These are phyloP conservation scores for Onychomys torridus DNA, from an alignment of 2,797 vertebrate genomes.

Conservation along the genomic window DNA sequence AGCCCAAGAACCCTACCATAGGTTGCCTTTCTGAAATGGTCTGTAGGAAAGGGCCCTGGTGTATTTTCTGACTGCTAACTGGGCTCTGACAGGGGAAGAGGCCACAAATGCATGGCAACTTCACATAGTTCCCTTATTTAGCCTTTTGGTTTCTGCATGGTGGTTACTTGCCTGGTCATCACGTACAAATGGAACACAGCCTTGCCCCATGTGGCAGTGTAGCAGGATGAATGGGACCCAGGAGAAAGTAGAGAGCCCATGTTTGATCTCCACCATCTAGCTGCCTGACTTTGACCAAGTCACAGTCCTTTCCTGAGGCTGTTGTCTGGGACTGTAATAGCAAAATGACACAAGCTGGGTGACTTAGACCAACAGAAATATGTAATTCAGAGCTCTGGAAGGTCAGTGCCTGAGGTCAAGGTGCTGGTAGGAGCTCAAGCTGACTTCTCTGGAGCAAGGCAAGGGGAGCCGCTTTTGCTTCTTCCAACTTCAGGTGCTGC, in stretches of 20 bases:
- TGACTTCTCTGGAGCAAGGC: not conserved
- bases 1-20: not conserved
- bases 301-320: not conserved
- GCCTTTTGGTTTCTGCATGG: not conserved
- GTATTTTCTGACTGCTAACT: not conserved
- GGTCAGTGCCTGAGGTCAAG: not conserved
- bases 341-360: not conserved
- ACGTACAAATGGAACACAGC: not conserved
- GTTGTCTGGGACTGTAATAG: not conserved
- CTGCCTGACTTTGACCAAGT: not conserved
- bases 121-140: not conserved
- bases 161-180: not conserved
- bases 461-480: not conserved
- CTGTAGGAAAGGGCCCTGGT: not conserved
- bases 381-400: not conserved
- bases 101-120: fast-evolving
- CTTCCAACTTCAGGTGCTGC: not conserved
- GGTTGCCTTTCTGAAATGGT: not conserved
- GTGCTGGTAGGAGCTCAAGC: not conserved
- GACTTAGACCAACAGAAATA: not conserved
- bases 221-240: not conserved
- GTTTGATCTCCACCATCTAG: not conserved
- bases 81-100: not conserved
- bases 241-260: not conserved
- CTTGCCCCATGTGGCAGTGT: not conserved